These are phyloP conservation scores for Syngnathoides biaculeatus DNA, from an alignment of 2,113 vertebrate species.

Conservation along the genomic window DNA sequence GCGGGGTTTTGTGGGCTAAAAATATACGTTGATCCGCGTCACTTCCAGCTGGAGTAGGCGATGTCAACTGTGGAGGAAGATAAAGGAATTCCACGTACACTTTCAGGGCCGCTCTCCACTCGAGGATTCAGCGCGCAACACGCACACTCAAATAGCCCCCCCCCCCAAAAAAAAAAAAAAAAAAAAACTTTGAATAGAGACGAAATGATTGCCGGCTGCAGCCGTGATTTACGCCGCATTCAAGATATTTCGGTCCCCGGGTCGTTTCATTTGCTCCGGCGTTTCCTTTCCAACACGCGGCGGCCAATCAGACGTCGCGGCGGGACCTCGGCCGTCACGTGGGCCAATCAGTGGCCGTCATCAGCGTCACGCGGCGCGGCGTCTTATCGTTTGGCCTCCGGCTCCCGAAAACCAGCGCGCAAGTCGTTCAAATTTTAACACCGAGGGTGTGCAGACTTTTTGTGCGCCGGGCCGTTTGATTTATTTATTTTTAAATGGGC, in stretches of 20 bases:
- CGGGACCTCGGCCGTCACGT: slow-evolving; percentile 39
- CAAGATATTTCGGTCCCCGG: slow-evolving; percentile 38
- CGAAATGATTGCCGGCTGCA: slow-evolving; percentile 22
- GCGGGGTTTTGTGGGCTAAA: no score
- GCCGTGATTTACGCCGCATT: slow-evolving; percentile 36
- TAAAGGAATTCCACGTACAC: slow-evolving; percentile 43
- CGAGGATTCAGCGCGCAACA: slow-evolving; percentile 52
- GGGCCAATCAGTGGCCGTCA: slow-evolving; percentile 67
- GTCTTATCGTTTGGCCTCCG: slow-evolving; percentile 60
- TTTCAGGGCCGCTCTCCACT: slow-evolving; percentile 40
- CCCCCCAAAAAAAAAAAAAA: slow-evolving; percentile 22
- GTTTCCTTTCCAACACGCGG: slow-evolving; percentile 21
- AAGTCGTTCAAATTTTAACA: slow-evolving; percentile 32
- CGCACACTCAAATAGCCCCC: slow-evolving; percentile 7
- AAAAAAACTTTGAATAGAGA: slow-evolving; percentile 24
- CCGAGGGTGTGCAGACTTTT: neutral
- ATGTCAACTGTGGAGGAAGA: slow-evolving; percentile 56
- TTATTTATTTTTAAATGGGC: neutral
- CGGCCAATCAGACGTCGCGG: slow-evolving; percentile 57
- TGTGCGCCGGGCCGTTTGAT: neutral
- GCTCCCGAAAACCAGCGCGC: no score
- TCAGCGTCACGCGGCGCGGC: slow-evolving; percentile 65
- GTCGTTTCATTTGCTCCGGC: slow-evolving; percentile 42
- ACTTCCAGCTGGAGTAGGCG: slow-evolving; percentile 12
- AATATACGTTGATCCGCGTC: no score